Evolutionary conservation across 1,140 invertebrate species (phyloP), one percentile per base, ranked within the genome.

Genomic region (Drosophila arizonae): DNA sequence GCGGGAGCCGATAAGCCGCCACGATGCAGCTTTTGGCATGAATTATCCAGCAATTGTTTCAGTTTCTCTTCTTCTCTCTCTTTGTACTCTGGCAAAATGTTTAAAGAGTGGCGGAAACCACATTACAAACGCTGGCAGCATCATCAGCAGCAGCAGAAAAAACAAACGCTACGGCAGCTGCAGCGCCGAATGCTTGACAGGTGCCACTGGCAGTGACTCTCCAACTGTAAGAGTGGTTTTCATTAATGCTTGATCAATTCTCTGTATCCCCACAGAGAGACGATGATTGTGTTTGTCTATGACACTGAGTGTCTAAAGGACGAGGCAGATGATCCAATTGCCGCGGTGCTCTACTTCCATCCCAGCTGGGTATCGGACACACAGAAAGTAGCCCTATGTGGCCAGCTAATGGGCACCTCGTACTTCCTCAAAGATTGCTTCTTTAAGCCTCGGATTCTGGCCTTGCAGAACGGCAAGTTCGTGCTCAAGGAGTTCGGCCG

Each of bases 241-340:
- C 11, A 39, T 13, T 68, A 50, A 52, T 13, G 10, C 6, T 17
- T 46, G 9, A 17, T 17, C 4, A 17, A 15, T 45, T 45, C 5
- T 1, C 4, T 17, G 8, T 2, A 9, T 46, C 15, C 21, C 15
- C 50, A 0, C 87, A 96, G 95, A 92, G 96, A 97, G 93, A 96
- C 97, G 92, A 95, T 96, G 93, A 96, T 97, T 92, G 95, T 97
- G 65, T 97, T 97, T 93, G 94, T 97, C 51, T 97, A 97, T 77
- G 96, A 97, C 92, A 96, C 95, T n/a, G 93, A 95, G 85, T 94
- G 94, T 81, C 95, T 96, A 89, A 93, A 94, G 77, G 93, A 94
- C 41, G 96, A 97, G 91, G 95, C 96, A 71, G 96, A 97, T 92
- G 96, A 97, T 92, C 96, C 96, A n/a, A 95, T 95, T 56, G 94